Conservation (phyloP, 1,140 invertebrate genomes). For the Bilobella aurantiaca region DNA sequence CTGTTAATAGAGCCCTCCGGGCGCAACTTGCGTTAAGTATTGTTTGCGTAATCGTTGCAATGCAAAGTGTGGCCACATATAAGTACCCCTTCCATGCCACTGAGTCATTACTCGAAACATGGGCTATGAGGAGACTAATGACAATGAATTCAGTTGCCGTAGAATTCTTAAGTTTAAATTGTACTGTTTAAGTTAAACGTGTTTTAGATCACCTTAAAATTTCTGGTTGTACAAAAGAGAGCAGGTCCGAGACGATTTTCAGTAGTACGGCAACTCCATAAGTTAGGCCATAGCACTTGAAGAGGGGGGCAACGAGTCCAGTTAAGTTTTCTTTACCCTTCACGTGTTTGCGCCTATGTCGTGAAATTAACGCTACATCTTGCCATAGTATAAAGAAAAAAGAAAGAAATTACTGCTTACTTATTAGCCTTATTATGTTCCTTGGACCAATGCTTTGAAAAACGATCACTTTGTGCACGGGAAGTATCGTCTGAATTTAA, state of each 20-base stretch:
- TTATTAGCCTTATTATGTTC: slow-evolving; percentile 10
- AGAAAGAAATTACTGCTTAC: neutral
- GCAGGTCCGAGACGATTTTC: slow-evolving; percentile 47
- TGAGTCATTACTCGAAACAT: slow-evolving; percentile 62
- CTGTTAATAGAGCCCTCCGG: slow-evolving; percentile 78
- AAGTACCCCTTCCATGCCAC: slow-evolving; percentile 73
- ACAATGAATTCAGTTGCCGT: slow-evolving; percentile 43
- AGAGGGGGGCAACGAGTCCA: slow-evolving; percentile 40
- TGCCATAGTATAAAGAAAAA: no score
- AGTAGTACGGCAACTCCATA: slow-evolving; percentile 39
- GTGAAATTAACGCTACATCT: no score
- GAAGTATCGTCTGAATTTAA: slow-evolving; percentile 45
- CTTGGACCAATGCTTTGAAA: slow-evolving; percentile 43
- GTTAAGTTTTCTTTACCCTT: no score
- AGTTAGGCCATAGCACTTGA: slow-evolving; percentile 45
- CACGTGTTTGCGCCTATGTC: no score
- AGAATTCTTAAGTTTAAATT: no score
- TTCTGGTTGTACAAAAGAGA: slow-evolving; percentile 49
- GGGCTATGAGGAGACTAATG: slow-evolving; percentile 74
- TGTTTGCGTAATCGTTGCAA: slow-evolving; percentile 74
- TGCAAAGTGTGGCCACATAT: slow-evolving; percentile 63
- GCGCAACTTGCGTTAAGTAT: slow-evolving; percentile 79
- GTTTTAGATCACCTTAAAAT: slow-evolving; percentile 36
- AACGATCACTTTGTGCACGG: slow-evolving; percentile 39
- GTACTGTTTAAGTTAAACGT: neutral